Base-by-base conservation (phyloP, 2,888 invertebrate species). In the Trichacis sp. region DNA sequence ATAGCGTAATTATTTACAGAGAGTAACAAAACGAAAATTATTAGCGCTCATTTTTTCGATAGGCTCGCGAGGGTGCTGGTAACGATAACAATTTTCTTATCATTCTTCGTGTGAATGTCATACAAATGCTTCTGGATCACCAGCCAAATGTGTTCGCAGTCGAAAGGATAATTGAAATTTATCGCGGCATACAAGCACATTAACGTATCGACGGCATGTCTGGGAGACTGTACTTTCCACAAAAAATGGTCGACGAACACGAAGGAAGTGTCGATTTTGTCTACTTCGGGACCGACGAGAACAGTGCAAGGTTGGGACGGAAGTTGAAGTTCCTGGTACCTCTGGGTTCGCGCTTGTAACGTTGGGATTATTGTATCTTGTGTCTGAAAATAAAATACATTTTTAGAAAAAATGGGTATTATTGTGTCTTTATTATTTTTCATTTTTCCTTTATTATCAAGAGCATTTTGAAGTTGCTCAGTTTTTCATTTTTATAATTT, bases 111-210 rank as follows among this genome's bases (percentile, higher is more conserved):
- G 42, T 66, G 52, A 15, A 69, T 69, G 38, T 63, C 53, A 30
- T 36, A 65, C 14, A 69, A 12, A 30, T 52, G 47, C 33, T 64
- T 60, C 48, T 69, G 69, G 4, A 69, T 55, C 0, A 69, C 36
- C 30, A 69, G 9, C 69, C 69, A 69, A 1, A 69, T 57, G 51
- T 66, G 60, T 46, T 69, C 63, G 15, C 65, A 65, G 24, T 69
- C 65, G 20, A 60, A 60, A 3, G 65, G 69, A 29, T 69, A 69
- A 20, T 60, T 60, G 3, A 63, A 42, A 48, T 63, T 63, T 9
- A 66, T 57, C 6, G 47, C 60, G 14, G 56, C 50, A 8, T 66
- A 69, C 9, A 60, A 43, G 14, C 63, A 64, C 12, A 65, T 64
- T 8, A 63, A 20, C 6, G 66, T 45, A 14, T 69, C 66, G 4